Evolutionary conservation across 2,888 invertebrate genomes (phyloP).

Genomic region (Capitulum mitella): DNA sequence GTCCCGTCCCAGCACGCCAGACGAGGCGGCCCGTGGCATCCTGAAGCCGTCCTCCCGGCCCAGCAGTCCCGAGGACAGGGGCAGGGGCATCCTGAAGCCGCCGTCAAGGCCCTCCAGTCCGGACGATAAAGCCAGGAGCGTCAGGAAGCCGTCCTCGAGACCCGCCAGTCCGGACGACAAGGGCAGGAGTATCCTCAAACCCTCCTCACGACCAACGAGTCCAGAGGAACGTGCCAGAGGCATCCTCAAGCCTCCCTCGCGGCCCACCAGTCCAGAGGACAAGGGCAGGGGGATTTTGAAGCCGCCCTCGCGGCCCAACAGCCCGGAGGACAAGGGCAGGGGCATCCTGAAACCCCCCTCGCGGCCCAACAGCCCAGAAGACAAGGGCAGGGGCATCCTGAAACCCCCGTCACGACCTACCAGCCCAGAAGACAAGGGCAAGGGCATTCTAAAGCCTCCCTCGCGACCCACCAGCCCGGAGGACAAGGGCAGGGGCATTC

Average conservation of each 20-base stretch:
- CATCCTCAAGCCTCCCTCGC: constrained; percentile 15
- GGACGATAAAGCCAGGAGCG: background rate
- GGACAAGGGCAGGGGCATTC: constrained; percentile 50
- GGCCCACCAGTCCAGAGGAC: constrained; percentile 4
- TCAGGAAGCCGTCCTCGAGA: background rate
- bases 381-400: background rate
- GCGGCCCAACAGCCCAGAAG: background rate
- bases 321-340: background rate
- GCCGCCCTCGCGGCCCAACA: background rate
- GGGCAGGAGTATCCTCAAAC: background rate
- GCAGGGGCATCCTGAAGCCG: constrained; percentile 1
- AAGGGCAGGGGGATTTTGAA: background rate
- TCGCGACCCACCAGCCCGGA: constrained; percentile 35
- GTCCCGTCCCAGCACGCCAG: background rate
- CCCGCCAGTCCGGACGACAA: background rate
- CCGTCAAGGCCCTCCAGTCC: background rate
- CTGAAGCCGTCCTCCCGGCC: background rate
- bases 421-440: background rate
- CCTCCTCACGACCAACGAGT: background rate
- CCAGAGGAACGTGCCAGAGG: background rate
- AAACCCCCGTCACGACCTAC: background rate
- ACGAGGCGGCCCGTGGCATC: background rate
- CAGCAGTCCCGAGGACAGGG: background rate
- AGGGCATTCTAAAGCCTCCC: background rate
- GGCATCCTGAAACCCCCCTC: background rate